Percentiles rank a stretch among this genome's conserved stretches.
These are phyloP conservation scores for Staurois parvus DNA, from an alignment of 2,797 vertebrate genomes.

Conservation along the genomic window DNA sequence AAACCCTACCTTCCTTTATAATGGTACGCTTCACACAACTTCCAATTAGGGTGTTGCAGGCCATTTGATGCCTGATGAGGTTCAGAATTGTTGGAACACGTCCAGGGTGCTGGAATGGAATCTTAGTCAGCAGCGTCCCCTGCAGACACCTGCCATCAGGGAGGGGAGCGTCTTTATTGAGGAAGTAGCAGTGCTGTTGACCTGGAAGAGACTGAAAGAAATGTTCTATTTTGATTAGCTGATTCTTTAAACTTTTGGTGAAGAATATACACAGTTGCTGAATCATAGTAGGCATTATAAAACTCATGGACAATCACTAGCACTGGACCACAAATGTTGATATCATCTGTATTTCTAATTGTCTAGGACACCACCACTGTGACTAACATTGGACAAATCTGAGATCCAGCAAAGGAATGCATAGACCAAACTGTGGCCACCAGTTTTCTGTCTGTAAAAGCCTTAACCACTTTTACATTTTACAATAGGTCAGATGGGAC, in stretches of 20 bases:
- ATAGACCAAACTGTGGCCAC: too few species aligned
- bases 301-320: too few species aligned
- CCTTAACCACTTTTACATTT: too few species aligned
- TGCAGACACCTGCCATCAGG: conserved; percentile 91
- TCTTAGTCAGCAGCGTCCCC: conserved; percentile 90
- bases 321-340: too few species aligned
- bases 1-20: conserved; percentile 87
- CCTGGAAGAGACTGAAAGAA: conserved; percentile 88
- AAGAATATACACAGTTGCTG: too few species aligned
- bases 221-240: neutral
- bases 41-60: conserved; percentile 93
- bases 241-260: neutral
- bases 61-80: conserved; percentile 93
- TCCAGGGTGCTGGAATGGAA: conserved; percentile 94
- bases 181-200: conserved; percentile 97
- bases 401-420: too few species aligned
- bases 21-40: conserved; percentile 95
- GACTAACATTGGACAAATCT: too few species aligned
- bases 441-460: too few species aligned
- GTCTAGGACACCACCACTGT: too few species aligned
- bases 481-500: too few species aligned
- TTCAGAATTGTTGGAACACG: conserved; percentile 91
- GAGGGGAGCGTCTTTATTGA: conserved; percentile 95
- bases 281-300: neutral
- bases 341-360: too few species aligned